phyloP scores from a whole-genome alignment of 1,140 invertebrate genomes.

The Macrostomum lignano region DNA sequence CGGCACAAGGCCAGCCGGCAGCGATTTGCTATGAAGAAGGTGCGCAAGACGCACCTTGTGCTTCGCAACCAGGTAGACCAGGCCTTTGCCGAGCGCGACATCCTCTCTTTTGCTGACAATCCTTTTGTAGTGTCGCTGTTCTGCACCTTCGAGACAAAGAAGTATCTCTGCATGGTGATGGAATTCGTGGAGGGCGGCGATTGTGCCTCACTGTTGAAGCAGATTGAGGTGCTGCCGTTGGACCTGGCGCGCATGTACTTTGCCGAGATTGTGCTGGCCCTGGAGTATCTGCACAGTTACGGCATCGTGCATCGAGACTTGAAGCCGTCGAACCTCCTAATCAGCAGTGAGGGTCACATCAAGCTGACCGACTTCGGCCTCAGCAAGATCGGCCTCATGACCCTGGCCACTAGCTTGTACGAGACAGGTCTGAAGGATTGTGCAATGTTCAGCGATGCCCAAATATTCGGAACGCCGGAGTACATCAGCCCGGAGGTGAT shows the following conservation, averaged over 20 bases:
- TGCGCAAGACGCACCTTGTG: constrained; percentile 90
- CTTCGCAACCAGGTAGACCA: constrained; percentile 88
- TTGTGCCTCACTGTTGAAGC: constrained; percentile 75
- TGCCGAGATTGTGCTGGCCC: constrained; percentile 85
- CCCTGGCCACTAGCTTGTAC: constrained; percentile 77
- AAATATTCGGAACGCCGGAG: constrained; percentile 78
- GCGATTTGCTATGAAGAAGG: constrained; percentile 95
- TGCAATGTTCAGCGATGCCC: constrained; percentile 87
- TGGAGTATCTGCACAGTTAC: constrained; percentile 93
- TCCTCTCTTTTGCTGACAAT: constrained; percentile 95
- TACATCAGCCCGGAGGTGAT: constrained; percentile 83
- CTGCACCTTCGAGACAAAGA: constrained; percentile 86
- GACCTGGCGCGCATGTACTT: constrained; percentile 88
- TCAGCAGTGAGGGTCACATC: constrained; percentile 90
- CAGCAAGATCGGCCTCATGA: constrained; percentile 93
- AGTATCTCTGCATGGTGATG: constrained; percentile 91
- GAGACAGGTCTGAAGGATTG: constrained; percentile 77
- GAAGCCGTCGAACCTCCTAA: constrained; percentile 83
- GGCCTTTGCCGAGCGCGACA: constrained; percentile 91
- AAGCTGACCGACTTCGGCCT: constrained; percentile 96
- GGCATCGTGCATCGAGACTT: constrained; percentile 93
- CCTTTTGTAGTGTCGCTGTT: constrained; percentile 97
- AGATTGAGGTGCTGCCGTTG: constrained; percentile 56
- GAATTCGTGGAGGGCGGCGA: constrained; percentile 97
- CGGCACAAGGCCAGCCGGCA: constrained; percentile 67